phyloP scores from a whole-genome alignment of 2,888 invertebrate species.

The Archips crataeganus region DNA sequence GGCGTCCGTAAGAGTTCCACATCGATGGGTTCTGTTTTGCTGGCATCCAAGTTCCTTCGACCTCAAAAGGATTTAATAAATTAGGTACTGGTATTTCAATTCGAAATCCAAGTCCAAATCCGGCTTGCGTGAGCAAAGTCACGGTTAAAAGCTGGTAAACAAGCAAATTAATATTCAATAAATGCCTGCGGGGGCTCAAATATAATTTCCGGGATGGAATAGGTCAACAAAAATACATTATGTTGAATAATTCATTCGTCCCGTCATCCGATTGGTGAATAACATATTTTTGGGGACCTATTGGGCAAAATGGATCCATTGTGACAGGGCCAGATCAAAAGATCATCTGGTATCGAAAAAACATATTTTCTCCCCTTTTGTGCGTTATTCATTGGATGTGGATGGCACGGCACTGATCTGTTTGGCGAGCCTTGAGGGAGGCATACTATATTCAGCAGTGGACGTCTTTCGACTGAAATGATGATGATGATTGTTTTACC shows the following conservation, averaged over 20 bases:
- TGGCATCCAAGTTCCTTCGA: no score
- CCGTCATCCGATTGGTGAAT: conserved; percentile 5
- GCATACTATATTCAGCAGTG: no score
- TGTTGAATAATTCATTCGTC: background rate
- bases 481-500: no score
- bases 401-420: no score
- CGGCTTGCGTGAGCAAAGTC: no score
- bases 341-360: background rate
- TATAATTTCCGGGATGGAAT: background rate
- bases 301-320: conserved; percentile 4
- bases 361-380: conserved; percentile 4
- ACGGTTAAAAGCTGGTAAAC: background rate
- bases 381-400: background rate
- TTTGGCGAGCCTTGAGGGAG: no score
- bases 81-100: no score
- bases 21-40: no score
- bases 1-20: no score
- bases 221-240: background rate
- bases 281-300: conserved; percentile 1
- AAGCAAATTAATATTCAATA: background rate
- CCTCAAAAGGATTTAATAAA: no score
- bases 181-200: background rate
- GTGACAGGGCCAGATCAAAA: background rate
- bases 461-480: no score
- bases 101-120: no score